A percentile compares a stretch with the other conserved stretches of the same genome.
phyloP scores from a whole-genome alignment of 2,888 invertebrate genomes.

The Melinopterus prodromus region DNA sequence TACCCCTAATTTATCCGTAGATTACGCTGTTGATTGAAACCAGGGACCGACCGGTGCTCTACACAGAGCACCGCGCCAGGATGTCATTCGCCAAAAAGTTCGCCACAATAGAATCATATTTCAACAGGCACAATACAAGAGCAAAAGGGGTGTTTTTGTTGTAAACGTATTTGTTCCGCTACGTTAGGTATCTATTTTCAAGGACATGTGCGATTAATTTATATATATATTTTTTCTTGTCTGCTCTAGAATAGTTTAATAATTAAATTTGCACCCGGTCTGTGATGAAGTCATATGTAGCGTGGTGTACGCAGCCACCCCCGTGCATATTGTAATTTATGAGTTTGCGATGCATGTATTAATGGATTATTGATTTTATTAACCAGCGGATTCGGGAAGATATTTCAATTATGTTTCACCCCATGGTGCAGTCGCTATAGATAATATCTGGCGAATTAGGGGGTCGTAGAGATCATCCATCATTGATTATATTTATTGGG shows the following conservation, averaged over 20 bases:
- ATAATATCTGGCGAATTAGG: slow-evolving; percentile 12
- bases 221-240: background rate
- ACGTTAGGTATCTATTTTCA: slow-evolving; percentile 8
- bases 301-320: slow-evolving; percentile 5
- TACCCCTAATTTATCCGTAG: slow-evolving; percentile 47
- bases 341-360: slow-evolving; percentile 33
- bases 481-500: background rate
- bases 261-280: slow-evolving; percentile 19
- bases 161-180: slow-evolving; percentile 18
- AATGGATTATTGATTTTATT: slow-evolving; percentile 46
- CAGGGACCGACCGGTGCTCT: slow-evolving; percentile 18
- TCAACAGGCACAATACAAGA: slow-evolving; percentile 4
- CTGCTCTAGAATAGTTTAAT: slow-evolving; percentile 5
- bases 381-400: slow-evolving; percentile 27
- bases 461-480: background rate
- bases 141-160: slow-evolving; percentile 22
- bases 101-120: slow-evolving; percentile 8
- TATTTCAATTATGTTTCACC: slow-evolving; percentile 24
- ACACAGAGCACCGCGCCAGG: background rate
- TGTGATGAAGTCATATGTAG: background rate
- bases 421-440: background rate
- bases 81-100: slow-evolving; percentile 9
- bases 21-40: slow-evolving; percentile 39
- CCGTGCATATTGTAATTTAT: slow-evolving; percentile 24
- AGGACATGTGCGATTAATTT: background rate